phyloP scores from a whole-genome alignment of 2,797 vertebrate genomes.

The Rhynchonycteris naso region DNA sequence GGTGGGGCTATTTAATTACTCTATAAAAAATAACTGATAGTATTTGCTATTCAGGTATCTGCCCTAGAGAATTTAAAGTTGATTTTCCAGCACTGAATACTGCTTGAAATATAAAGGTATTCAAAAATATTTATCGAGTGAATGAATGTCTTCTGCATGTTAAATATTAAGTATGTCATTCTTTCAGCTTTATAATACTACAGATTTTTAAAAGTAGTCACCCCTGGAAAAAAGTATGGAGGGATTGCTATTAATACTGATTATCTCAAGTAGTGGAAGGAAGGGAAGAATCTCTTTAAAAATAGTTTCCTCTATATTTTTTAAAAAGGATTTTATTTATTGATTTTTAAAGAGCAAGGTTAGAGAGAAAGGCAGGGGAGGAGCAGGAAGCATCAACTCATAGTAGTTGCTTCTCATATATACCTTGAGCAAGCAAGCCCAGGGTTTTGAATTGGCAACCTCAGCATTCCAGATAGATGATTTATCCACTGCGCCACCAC shows the following conservation, averaged over 20 bases:
- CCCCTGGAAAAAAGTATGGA: not conserved
- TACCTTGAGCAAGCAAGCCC: no score
- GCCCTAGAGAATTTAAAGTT: not conserved
- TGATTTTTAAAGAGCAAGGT: no score
- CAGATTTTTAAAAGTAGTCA: not conserved
- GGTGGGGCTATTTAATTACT: not conserved
- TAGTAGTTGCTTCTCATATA: no score
- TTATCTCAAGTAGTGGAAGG: slow-evolving; percentile 10
- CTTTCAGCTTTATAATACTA: slow-evolving; percentile 10
- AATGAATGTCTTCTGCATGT: slow-evolving; percentile 12
- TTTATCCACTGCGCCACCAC: no score
- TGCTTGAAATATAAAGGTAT: not conserved
- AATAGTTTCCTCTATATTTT: not conserved
- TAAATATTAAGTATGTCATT: slow-evolving; percentile 44
- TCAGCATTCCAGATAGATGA: no score
- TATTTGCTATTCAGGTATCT: not conserved
- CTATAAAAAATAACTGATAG: not conserved
- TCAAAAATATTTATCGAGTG: slow-evolving; percentile 34
- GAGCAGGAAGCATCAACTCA: no score
- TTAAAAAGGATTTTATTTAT: no score
- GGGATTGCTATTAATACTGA: not conserved
- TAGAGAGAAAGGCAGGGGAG: no score
- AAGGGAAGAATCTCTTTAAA: not conserved
- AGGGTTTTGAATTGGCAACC: no score
- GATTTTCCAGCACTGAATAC: slow-evolving; percentile 44